Evolutionary conservation across 2,888 invertebrate species (phyloP), one percentile per base, ranked within the genome.

Genomic region (Lepidonotus clava): DNA sequence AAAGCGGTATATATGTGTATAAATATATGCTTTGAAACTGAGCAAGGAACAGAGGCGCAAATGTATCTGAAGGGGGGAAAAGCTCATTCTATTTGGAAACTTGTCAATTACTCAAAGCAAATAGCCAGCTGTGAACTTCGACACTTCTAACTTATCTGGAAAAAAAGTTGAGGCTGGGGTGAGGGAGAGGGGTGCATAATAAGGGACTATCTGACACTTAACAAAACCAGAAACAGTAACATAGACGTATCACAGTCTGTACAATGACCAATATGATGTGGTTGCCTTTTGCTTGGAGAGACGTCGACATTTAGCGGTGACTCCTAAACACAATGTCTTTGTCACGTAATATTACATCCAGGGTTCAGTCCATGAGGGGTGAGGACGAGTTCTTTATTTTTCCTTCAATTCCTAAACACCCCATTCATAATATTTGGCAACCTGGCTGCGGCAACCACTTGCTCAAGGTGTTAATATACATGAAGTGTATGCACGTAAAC

Each of bases 241-340:
- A 34, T 36, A 8, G 38, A 36, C 71, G 38, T 71, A 71, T 71
- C 71, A 71, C 71, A 71, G 71, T 36, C 38, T 71, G 38, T 71
- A 71, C 71, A 71, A 61, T 61, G 11, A 61, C 24, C 24, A 24
- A n/a, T 28, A 11, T 61, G 61, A 28, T 2, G 11, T 28, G 11
- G 24, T 61, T 61, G 56, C 24, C 24, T 5, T 61, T 32, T 61
- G 24, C n/a, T n/a, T n/a, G n/a, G n/a, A n/a, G n/a, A n/a, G n/a
- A n/a, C n/a, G n/a, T n/a, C n/a, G n/a, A n/a, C n/a, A n/a, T n/a
- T n/a, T n/a, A n/a, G n/a, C n/a, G n/a, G n/a, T n/a, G n/a, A n/a
- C n/a, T n/a, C n/a, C n/a, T n/a, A n/a, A n/a, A n/a, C n/a, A n/a
- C n/a, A n/a, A n/a, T n/a, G n/a, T n/a, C n/a, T n/a, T n/a, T n/a